These are phyloP conservation scores for Neostethus bicornis DNA, from an alignment of 2,797 vertebrate species.

Conservation along the genomic window DNA sequence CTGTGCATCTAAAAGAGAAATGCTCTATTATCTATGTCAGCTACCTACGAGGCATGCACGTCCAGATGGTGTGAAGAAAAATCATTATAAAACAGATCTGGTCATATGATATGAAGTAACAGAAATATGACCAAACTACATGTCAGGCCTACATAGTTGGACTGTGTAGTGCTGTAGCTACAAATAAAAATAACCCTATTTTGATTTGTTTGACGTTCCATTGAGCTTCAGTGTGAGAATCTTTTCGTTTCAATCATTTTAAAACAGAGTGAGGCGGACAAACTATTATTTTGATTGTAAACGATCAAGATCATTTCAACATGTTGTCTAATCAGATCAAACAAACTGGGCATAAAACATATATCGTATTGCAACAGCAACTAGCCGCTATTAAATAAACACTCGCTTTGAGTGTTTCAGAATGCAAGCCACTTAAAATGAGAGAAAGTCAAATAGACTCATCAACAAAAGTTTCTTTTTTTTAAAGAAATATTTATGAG, in stretches of 20 bases:
- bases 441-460: no score
- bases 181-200: slow-evolving; percentile 11
- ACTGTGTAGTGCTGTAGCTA: slow-evolving; percentile 17
- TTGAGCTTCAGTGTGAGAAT: slow-evolving; percentile 18
- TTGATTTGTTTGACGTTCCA: slow-evolving; percentile 36
- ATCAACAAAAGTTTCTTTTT: no score
- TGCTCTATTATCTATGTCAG: slow-evolving; percentile 12
- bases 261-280: slow-evolving; percentile 36
- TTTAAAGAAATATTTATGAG: no score
- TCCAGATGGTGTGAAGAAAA: slow-evolving; percentile 12
- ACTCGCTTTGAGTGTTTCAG: no score
- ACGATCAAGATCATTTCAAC: no score
- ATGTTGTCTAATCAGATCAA: no score
- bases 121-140: background rate
- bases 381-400: no score
- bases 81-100: slow-evolving; percentile 10
- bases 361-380: no score
- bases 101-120: slow-evolving; percentile 25
- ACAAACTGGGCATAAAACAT: no score
- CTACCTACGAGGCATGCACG: slow-evolving; percentile 2
- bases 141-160: slow-evolving; percentile 2
- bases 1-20: slow-evolving; percentile 7
- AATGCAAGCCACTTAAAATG: no score
- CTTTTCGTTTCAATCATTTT: slow-evolving; percentile 17
- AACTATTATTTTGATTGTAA: no score